Base-by-base conservation (phyloP, 2,797 vertebrate species). In the Lates japonicus region DNA sequence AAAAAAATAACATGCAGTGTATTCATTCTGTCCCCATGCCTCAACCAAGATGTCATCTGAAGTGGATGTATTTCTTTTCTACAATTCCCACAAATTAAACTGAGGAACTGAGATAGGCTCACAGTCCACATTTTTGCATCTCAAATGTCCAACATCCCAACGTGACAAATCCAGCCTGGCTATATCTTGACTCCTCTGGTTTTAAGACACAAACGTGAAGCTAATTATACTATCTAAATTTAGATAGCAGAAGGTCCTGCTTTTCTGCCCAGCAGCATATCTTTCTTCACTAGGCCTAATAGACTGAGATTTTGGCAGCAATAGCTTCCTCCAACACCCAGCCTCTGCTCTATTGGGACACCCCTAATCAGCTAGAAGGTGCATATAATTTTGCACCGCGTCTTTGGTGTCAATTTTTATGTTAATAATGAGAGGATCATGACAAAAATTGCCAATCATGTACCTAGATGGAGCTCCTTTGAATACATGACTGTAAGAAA, bases 381-480 rank as follows among this genome's bases (percentile, higher is more conserved):
- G 96, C 96, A 96, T 97, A 96, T 95, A 87, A 96, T 95, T 95
- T 95, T 95, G 95, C 96, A 93, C 89, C 95, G 95, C 97, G 97
- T 97, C 96, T 96, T 96, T 95, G 93, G 94, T 97, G 98, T 98
- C 98, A 98, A 96, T 97, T 98, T 96, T 97, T 97, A 97, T 98
- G 97, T 97, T 98, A 99, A 99, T 99, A 99, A 99, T 96, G 97
- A 98, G 97, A 97, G 98, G 97, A 99, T 99, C 98, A 99, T 99
- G 97, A 99, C 97, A 97, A 99, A 99, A 99, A 99, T 99, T 98
- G 98, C 98, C 98, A 99, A 98, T 99, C 98, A 98, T 99, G 97
- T 96, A 98, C 97, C 97, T 96, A 97, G 97, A 98, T 97, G 97
- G 96, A 98, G 96, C 97, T 97, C 94, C 96, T 98, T 97, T 97